Base-by-base conservation (phyloP, 2,113 vertebrate species). In the Harpagus bidentatus region DNA sequence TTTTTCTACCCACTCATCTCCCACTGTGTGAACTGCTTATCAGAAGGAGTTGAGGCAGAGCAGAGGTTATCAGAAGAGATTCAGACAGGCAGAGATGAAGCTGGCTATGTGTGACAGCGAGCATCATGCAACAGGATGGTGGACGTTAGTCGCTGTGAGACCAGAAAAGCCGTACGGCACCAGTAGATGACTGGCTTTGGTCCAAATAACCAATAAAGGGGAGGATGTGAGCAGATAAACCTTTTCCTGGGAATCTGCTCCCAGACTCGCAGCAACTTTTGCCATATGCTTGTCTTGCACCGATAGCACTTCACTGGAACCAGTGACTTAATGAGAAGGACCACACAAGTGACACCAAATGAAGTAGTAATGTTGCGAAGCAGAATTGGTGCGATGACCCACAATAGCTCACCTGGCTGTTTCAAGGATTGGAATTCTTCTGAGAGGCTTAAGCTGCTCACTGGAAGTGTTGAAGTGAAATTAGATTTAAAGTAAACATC, bases 1-100 rank as follows among this genome's bases (percentile, higher is more conserved):
- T 96, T 92, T 34, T 90, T 86, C 92, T 93, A 72, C 80, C 86
- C 85, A 87, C 82, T 97, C 65, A 86, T 94, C 97, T 96, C 76
- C 47, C 78, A 43, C 5, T 50, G 43, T 86, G 65, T 80, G 87
- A 97, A 73, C 56, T 84, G 47, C 67, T 95, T 84, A 85, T 71
- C 52, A 71, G 87, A 95, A 93, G 52, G 38, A 42, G 16, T 22
- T 95, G 82, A 73, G 84, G 56, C 66, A 96, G 72, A 96, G 85
- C 48, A 92, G 91, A 78, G 53, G 67, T 86, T 86, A 78, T 92
- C 59, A 80, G 93, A 92, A 95, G 53, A 95, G 90, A 85, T 70
- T 85, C 94, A 94, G 62, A 80, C 17, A 63, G 90, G 62, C 65
- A 93, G 48, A 71, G 26, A 82, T 66, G 62, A 50, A 90, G 66